Evolutionary conservation across 2,797 vertebrate genomes (phyloP), one percentile per base, ranked within the genome.

Genomic region (Gobionotothen gibberifrons): DNA sequence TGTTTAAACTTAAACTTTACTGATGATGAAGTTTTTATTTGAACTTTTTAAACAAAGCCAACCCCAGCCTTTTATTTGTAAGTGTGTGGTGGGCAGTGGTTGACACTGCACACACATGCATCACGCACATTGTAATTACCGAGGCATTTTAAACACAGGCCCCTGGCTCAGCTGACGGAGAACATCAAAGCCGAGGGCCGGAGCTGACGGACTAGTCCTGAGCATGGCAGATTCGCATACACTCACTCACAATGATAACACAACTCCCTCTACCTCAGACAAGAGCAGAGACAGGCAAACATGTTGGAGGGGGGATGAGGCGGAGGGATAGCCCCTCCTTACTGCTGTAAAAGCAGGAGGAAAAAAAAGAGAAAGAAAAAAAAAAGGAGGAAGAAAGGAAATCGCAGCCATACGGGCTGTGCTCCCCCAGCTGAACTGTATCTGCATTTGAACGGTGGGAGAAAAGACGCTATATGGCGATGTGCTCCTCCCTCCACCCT

Each of bases 141-240:
- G 62, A 93, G 85, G 86, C 80, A 93, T 92, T 93, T 93, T 93
- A 95, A 94, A 94, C 90, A 94, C 87, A 92, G 93, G 85, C 74
- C 7, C 32, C 82, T 78, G 76, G 75, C 91, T 94, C 91, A 94
- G 92, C 91, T 94, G 87, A 88, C 80, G 80, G 79, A 72, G 72
- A 42, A 91, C 92, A 93, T 94, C 91, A 95, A 96, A 95, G 92
- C 57, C 3, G 3, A 63, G 70, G 32, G 65, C 66, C 76, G 14
- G 73, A 81, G 89, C 90, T 49, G 81, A 74, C 90, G 19, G 76
- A 67, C 61, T 87, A 52, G 83, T 80, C 85, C 81, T 72, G 78
- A 90, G 84, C 69, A 64, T 19, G 66, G 87, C 81, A 76, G 86
- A 92, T 87, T 74, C 84, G 81, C 80, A 86, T 69, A 82, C 84